Base-by-base conservation (phyloP, 1,140 invertebrate genomes). In the Steinernema feltiae region DNA sequence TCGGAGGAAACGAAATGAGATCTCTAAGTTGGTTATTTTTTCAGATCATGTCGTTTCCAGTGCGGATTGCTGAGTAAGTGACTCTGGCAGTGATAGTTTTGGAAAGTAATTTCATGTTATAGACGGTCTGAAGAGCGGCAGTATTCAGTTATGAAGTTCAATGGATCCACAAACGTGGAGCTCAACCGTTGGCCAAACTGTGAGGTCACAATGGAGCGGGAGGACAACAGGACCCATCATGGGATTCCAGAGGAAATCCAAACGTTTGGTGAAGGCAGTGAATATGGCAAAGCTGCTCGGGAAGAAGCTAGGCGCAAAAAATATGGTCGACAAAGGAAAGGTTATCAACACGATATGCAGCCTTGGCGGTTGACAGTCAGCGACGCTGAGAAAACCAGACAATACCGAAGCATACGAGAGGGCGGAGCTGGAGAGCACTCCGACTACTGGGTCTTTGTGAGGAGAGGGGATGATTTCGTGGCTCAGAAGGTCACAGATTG, bases 371-470 rank as follows among this genome's bases (percentile, higher is more conserved):
- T 85, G 53, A 15, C 71, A 7, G 76, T 84, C 32, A 41, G 21
- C 0, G 82, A 84, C 17, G 32, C 70, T 18, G 76, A 30, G 18
- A 46, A 63, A 2, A 72, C 72, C 18, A 74, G 83, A 17, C 74
- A 78, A 71, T 83, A 86, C 69, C 74, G 81, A 18, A 82, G 81
- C 24, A 81, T 86, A 12, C 32, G 82, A n/a, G 83, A 85, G 71
- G 82, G 76, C 24, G 81, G 81, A n/a, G 82, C 85, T 29, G 83
- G 84, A 46, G 79, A 83, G 30, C 80, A 85, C 53, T 78, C 85
- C 1, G 84, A 85, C 41, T 85, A 86, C 69, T 85, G 84, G 84
- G 71, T 86, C 24, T 85, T 85, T 63, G 31, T 84, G 31, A 85
- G 85, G 77, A 32, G 48, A 0, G 84, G 80, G 1, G 75, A 79